These are phyloP conservation scores for Sander lucioperca DNA, from an alignment of 2,113 vertebrate species.

Conservation along the genomic window DNA sequence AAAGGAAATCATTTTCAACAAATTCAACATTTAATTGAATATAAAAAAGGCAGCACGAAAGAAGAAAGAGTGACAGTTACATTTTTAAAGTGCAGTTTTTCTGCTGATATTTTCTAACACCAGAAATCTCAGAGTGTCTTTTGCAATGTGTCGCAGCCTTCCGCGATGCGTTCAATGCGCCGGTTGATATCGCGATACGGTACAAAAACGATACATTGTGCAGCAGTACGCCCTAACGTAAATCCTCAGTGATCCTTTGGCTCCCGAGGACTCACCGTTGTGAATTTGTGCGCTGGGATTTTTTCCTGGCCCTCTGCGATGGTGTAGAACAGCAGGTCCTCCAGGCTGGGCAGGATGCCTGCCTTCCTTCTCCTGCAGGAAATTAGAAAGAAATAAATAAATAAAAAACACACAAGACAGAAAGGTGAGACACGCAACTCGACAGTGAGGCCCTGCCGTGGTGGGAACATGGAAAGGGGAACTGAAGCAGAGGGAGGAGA, in stretches of 20 bases:
- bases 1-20: too few species aligned
- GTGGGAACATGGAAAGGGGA: conserved; percentile 21
- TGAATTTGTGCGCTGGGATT: conserved; percentile 98
- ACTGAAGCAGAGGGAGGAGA: conserved; percentile 49
- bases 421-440: conserved; percentile 13
- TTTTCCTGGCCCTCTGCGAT: conserved; percentile 99
- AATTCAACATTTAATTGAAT: too few species aligned
- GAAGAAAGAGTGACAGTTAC: too few species aligned
- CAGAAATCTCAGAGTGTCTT: too few species aligned
- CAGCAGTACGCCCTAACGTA: too few species aligned
- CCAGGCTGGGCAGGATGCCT: conserved; percentile 96
- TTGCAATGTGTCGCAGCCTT: too few species aligned
- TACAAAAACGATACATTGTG: too few species aligned
- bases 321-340: conserved; percentile 98
- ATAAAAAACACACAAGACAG: background rate
- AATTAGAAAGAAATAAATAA: background rate
- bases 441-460: background rate
- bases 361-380: conserved; percentile 92
- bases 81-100: too few species aligned
- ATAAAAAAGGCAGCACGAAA: too few species aligned
- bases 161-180: too few species aligned
- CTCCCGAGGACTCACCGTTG: conserved; percentile 89
- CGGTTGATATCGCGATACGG: too few species aligned
- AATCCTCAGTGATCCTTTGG: background rate
- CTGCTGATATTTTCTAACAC: too few species aligned